phyloP scores from a whole-genome alignment of 2,113 vertebrate species.

The Pedionomus torquatus region DNA sequence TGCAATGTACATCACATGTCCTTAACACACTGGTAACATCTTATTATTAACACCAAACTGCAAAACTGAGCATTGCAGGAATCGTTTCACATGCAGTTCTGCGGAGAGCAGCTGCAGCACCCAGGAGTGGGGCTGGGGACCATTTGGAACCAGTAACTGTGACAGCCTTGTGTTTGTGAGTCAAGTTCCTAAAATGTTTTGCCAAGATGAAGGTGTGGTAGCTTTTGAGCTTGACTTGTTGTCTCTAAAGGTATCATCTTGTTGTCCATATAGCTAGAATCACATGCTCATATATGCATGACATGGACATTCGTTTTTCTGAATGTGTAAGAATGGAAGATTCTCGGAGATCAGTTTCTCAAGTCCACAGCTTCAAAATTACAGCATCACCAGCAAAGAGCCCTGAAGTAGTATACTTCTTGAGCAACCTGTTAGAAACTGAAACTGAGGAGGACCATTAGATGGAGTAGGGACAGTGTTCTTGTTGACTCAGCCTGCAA shows the following conservation, averaged over 20 bases:
- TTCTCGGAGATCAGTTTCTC: background rate
- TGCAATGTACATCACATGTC: background rate
- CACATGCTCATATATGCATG: background rate
- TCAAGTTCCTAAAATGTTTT: background rate
- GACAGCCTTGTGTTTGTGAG: background rate
- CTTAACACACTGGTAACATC: background rate
- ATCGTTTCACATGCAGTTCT: background rate
- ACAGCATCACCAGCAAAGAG: background rate
- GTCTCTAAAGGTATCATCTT: background rate
- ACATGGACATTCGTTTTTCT: background rate
- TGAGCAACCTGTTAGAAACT: background rate
- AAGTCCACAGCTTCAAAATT: background rate
- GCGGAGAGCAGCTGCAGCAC: background rate
- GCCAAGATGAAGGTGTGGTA: background rate
- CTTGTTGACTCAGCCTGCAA: background rate
- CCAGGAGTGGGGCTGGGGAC: background rate
- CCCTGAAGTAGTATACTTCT: rapidly evolving
- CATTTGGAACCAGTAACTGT: background rate
- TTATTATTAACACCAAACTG: background rate
- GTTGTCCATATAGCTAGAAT: background rate
- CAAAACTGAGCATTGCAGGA: background rate
- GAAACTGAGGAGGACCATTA: background rate
- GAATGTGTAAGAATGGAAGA: background rate
- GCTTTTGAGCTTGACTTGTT: background rate
- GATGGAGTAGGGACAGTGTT: background rate